A percentile compares a stretch with the other conserved stretches of the same genome.
These are phyloP conservation scores for Clanis bilineata DNA, from an alignment of 2,888 invertebrate genomes.

Conservation along the genomic window DNA sequence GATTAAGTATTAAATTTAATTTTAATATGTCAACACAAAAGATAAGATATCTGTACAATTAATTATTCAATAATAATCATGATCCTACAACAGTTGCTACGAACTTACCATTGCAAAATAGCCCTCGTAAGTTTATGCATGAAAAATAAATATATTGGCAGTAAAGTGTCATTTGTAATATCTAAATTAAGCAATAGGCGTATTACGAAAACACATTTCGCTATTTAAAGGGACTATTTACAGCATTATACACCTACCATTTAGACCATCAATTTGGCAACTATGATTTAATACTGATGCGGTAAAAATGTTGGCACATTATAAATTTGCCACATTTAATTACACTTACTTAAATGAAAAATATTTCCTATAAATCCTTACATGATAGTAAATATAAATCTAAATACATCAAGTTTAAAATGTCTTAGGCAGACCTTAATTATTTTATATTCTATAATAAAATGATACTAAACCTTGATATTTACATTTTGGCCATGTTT, in stretches of 20 bases:
- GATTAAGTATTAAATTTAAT: background rate
- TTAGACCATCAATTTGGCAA: constrained; percentile 72
- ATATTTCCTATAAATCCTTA: constrained; percentile 73
- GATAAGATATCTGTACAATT: background rate
- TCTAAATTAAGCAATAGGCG: constrained; percentile 51
- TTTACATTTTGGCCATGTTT: constrained; percentile 70
- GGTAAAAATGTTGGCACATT: constrained; percentile 83
- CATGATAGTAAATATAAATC: constrained; percentile 63
- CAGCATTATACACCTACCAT: constrained; percentile 71
- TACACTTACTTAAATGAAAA: constrained; percentile 62
- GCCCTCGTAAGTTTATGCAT: constrained; percentile 76
- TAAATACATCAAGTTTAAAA: constrained; percentile 79
- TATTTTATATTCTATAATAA: constrained; percentile 43
- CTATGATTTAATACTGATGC: constrained; percentile 80
- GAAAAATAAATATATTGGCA: constrained; percentile 71
- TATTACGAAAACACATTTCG: constrained; percentile 50
- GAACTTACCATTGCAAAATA: constrained; percentile 66
- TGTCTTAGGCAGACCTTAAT: constrained; percentile 75
- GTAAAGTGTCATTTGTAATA: constrained; percentile 43
- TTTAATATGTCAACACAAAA: background rate
- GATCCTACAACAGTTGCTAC: constrained; percentile 28
- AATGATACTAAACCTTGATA: constrained; percentile 58
- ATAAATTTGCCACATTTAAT: constrained; percentile 59
- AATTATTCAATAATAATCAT: background rate
- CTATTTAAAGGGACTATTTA: constrained; percentile 69